Conservation (phyloP, 2,797 vertebrate species). For the Pangasius larnaudii region DNA sequence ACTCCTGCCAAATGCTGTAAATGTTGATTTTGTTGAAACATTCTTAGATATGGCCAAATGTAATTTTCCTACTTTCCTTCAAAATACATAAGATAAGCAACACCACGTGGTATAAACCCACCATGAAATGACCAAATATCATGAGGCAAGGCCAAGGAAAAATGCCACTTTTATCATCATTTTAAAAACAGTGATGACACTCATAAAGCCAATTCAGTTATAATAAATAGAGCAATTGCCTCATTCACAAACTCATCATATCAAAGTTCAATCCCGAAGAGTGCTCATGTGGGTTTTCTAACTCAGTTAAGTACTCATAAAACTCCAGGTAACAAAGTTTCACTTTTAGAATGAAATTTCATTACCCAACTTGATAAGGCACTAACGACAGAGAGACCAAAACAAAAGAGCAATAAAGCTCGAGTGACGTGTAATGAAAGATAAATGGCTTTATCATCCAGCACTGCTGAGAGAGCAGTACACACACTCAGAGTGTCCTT, state of each 20-base stretch:
- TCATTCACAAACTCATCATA: slow-evolving; percentile 47
- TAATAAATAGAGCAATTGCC: slow-evolving; percentile 38
- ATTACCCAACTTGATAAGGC: slow-evolving; percentile 65
- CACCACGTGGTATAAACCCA: not conserved
- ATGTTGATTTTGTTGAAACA: not conserved
- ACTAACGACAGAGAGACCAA: slow-evolving; percentile 69
- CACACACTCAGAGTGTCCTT: slow-evolving; percentile 25
- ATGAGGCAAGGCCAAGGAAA: not conserved
- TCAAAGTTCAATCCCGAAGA: slow-evolving; percentile 42
- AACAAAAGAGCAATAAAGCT: slow-evolving; percentile 73
- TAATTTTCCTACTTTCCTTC: not conserved
- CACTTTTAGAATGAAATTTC: slow-evolving; percentile 72
- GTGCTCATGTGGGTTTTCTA: slow-evolving; percentile 45
- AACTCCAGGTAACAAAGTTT: slow-evolving; percentile 68
- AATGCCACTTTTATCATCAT: slow-evolving; percentile 28
- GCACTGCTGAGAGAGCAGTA: slow-evolving; percentile 35
- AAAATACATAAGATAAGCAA: slow-evolving; percentile 1
- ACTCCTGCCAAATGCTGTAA: not conserved
- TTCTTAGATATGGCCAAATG: not conserved
- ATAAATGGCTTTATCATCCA: slow-evolving; percentile 45
- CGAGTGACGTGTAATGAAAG: slow-evolving; percentile 76
- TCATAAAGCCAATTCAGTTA: slow-evolving; percentile 40
- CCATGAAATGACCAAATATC: not conserved
- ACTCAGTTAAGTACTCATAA: slow-evolving; percentile 52
- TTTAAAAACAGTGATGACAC: slow-evolving; percentile 43